Conservation (phyloP, 2,888 invertebrate genomes). For the Eulithis testata region DNA sequence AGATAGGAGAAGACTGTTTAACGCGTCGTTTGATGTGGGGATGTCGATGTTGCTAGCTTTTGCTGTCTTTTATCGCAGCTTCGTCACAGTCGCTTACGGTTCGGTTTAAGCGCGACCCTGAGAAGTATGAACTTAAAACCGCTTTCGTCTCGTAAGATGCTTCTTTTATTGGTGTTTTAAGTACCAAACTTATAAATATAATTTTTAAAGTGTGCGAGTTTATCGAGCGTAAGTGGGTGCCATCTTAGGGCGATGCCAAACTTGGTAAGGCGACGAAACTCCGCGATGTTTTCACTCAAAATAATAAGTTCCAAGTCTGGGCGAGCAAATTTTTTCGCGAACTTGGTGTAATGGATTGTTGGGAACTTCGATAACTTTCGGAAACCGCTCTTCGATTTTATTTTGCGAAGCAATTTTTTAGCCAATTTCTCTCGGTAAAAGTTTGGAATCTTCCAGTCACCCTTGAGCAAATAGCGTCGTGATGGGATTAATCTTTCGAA, state of each 20-base stretch:
- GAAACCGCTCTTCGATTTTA: slow-evolving; percentile 82
- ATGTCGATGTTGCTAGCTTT: slow-evolving; percentile 14
- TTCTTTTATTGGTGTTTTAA: slow-evolving; percentile 31
- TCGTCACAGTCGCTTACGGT: neutral
- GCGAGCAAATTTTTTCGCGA: slow-evolving; percentile 76
- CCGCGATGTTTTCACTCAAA: slow-evolving; percentile 81
- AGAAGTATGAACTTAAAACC: slow-evolving; percentile 13
- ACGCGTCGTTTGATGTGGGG: slow-evolving; percentile 21
- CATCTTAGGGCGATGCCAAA: slow-evolving; percentile 53
- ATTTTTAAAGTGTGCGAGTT: slow-evolving; percentile 49
- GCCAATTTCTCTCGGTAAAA: slow-evolving; percentile 79
- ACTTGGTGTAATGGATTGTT: slow-evolving; percentile 84
- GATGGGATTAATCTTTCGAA: slow-evolving; percentile 50
- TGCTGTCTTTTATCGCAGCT: slow-evolving; percentile 6
- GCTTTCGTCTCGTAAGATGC: slow-evolving; percentile 10
- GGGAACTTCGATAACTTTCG: slow-evolving; percentile 83
- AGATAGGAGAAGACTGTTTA: slow-evolving; percentile 27
- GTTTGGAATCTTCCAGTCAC: slow-evolving; percentile 79
- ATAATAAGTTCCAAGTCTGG: slow-evolving; percentile 77
- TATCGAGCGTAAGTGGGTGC: slow-evolving; percentile 56
- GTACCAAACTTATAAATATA: slow-evolving; percentile 35
- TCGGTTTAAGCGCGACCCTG: neutral
- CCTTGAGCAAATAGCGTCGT: slow-evolving; percentile 65
- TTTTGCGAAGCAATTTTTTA: slow-evolving; percentile 81
- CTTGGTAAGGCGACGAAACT: slow-evolving; percentile 71